These are phyloP conservation scores for Diplodus puntazzo DNA, from an alignment of 2,797 vertebrate genomes.

Conservation along the genomic window DNA sequence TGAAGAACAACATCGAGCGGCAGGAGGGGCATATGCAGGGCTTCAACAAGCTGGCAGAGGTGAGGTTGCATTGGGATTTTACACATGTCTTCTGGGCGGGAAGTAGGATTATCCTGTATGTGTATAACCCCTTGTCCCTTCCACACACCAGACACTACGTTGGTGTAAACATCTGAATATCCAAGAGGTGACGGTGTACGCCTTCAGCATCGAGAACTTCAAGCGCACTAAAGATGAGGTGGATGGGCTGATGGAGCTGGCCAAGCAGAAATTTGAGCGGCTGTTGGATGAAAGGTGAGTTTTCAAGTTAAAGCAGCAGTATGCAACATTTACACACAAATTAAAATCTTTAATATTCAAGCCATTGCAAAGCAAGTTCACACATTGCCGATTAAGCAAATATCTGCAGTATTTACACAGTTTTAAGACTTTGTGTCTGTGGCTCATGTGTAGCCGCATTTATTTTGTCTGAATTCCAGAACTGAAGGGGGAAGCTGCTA, in stretches of 20 bases:
- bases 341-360: too few relatives aligned
- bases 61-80: slow-evolving; percentile 62
- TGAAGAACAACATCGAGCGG: slow-evolving; percentile 91
- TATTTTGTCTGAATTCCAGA: too few relatives aligned
- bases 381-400: too few relatives aligned
- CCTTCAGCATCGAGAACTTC: slow-evolving; percentile 99
- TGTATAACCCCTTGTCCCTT: slow-evolving; percentile 28
- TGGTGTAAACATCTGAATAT: slow-evolving; percentile 97
- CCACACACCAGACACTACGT: slow-evolving; percentile 87
- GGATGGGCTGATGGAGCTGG: slow-evolving; percentile 95
- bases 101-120: neutral
- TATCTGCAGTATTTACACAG: too few relatives aligned
- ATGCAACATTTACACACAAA: too few relatives aligned
- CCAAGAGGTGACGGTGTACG: slow-evolving; percentile 96
- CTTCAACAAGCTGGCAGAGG: slow-evolving; percentile 97
- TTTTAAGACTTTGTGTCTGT: too few relatives aligned
- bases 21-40: slow-evolving; percentile 96
- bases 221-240: slow-evolving; percentile 96
- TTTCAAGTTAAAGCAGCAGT: neutral
- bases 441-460: too few relatives aligned
- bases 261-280: slow-evolving; percentile 93
- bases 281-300: slow-evolving; percentile 95
- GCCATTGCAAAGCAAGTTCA: too few relatives aligned
- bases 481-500: too few relatives aligned
- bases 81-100: too few relatives aligned